Evolutionary conservation across 2,113 vertebrate species (phyloP).

Genomic region (Epinephelus moara): DNA sequence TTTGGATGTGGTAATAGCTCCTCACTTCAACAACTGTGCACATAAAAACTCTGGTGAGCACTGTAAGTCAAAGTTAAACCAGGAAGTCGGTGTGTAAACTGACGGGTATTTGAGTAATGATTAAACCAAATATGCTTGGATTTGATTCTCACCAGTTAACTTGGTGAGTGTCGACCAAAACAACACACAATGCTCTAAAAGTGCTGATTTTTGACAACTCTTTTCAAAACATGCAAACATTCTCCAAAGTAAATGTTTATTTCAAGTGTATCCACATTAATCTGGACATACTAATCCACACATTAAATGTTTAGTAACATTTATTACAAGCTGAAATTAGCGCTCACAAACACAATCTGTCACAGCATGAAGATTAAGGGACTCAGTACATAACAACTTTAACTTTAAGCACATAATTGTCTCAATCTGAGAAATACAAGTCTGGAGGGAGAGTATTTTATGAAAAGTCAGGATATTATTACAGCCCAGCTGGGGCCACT

Average conservation of each 20-base stretch:
- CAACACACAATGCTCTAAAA: background rate
- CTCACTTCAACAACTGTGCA: background rate
- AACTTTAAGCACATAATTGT: conserved; percentile 72
- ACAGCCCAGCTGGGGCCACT: conserved; percentile 72
- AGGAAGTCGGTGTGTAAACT: background rate
- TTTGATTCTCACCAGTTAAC: background rate
- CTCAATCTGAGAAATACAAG: conserved; percentile 60
- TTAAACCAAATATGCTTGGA: too few relatives aligned
- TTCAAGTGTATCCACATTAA: conserved; percentile 14
- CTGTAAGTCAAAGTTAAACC: background rate
- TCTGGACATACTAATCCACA: conserved; percentile 10
- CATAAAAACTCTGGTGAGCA: background rate
- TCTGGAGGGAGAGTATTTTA: conserved; percentile 66
- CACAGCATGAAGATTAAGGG: conserved; percentile 28
- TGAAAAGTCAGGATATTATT: conserved; percentile 75
- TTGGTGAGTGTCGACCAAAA: background rate
- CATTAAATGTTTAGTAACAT: background rate
- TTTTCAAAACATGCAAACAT: background rate
- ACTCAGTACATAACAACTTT: conserved; percentile 28
- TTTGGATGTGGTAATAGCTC: background rate
- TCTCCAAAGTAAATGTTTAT: background rate
- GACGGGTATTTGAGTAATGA: background rate
- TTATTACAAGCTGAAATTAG: conserved; percentile 32
- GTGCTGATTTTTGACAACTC: background rate
- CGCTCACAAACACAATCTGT: conserved; percentile 32